These are phyloP conservation scores for Limosa lapponica DNA, from an alignment of 2,797 vertebrate species.

Conservation along the genomic window DNA sequence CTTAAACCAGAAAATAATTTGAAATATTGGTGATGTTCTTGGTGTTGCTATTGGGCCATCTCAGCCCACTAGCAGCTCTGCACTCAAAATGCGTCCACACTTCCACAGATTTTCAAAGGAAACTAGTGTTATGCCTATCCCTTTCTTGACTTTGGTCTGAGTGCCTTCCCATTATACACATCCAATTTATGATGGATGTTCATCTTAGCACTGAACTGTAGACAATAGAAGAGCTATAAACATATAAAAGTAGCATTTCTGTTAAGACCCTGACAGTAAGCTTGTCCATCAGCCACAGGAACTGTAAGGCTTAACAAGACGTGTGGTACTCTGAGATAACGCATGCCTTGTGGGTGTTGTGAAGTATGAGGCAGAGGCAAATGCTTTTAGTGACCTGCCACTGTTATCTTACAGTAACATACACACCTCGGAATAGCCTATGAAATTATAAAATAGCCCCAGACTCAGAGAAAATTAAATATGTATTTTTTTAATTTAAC, in stretches of 20 bases:
- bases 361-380: slow-evolving; percentile 30
- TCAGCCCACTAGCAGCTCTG: not conserved
- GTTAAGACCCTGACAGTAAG: not conserved
- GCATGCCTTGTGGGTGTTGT: slow-evolving; percentile 9
- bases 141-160: not conserved
- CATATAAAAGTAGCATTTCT: not conserved
- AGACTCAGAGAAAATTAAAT: slow-evolving; percentile 9
- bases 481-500: slow-evolving; percentile 36
- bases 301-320: not conserved
- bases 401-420: slow-evolving; percentile 69
- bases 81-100: not conserved
- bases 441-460: slow-evolving; percentile 36
- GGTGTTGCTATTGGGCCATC: not conserved
- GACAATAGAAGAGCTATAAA: not conserved
- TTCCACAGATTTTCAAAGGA: not conserved
- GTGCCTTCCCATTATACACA: not conserved
- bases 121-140: not conserved
- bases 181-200: accelerated
- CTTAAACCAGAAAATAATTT: not conserved
- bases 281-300: slow-evolving; percentile 33
- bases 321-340: slow-evolving; percentile 68
- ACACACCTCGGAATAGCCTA: slow-evolving; percentile 1
- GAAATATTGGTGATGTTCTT: not conserved
- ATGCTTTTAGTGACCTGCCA: slow-evolving; percentile 46
- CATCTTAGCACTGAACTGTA: not conserved